phyloP scores from a whole-genome alignment of 2,113 vertebrate species.

The Cettia cetti region DNA sequence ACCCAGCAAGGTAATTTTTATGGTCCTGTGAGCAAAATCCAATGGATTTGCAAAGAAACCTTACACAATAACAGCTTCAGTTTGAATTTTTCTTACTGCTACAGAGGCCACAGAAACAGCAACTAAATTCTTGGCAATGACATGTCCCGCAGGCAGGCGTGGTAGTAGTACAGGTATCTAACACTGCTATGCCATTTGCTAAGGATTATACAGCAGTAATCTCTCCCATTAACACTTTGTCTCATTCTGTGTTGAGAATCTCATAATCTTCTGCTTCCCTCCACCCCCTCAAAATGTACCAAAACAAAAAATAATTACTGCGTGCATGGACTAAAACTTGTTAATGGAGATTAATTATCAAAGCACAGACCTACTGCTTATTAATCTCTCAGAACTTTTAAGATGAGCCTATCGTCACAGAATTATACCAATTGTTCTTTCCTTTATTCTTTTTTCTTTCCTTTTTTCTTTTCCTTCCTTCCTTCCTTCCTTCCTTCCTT shows the following conservation, averaged over 20 bases:
- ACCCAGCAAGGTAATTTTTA: slow-evolving; percentile 51
- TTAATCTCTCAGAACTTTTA: neutral
- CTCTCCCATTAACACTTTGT: slow-evolving; percentile 1
- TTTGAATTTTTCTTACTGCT: neutral
- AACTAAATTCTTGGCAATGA: neutral
- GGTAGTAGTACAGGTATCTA: neutral
- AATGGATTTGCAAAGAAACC: slow-evolving; percentile 37
- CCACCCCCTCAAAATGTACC: neutral
- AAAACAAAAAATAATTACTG: slow-evolving; percentile 6
- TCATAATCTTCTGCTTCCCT: neutral
- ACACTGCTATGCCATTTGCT: neutral
- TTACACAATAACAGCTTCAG: neutral
- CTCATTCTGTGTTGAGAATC: neutral
- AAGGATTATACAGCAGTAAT: slow-evolving; percentile 13
- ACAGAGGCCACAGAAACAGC: neutral
- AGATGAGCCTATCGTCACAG: neutral
- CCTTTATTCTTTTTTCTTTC: no score
- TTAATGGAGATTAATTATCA: neutral
- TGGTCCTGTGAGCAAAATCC: slow-evolving; percentile 48
- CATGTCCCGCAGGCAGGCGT: neutral
- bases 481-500: no score
- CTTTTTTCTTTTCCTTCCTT: no score
- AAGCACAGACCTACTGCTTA: neutral
- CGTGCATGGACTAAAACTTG: neutral
- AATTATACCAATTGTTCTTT: neutral